Conservation (phyloP, 2,888 invertebrate genomes). For the Ganaspis brasiliensis region DNA sequence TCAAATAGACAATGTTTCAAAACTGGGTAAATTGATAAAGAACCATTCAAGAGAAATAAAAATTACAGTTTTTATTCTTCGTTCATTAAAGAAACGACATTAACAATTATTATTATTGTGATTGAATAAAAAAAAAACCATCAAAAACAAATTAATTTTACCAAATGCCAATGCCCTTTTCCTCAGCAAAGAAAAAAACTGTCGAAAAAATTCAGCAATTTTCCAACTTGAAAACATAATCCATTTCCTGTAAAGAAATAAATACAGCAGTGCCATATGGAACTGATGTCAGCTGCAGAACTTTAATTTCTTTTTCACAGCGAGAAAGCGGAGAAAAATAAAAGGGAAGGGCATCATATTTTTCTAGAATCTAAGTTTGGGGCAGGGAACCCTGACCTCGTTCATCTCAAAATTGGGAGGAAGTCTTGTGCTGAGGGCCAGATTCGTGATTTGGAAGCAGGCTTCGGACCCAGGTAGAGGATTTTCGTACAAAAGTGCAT, state of each 20-base stretch:
- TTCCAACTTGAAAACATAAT: not conserved
- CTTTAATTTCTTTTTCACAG: slow-evolving; percentile 20
- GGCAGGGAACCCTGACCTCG: slow-evolving; percentile 68
- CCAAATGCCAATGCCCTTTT: no score
- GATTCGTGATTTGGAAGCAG: slow-evolving; percentile 7
- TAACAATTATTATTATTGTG: no score
- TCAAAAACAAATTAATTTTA: no score
- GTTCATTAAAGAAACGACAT: no score
- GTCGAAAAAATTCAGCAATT: no score
- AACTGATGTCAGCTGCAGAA: slow-evolving; percentile 21
- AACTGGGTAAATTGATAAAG: no score
- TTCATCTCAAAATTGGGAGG: slow-evolving; percentile 64
- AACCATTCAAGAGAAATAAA: no score
- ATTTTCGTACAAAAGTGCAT: slow-evolving; percentile 48
- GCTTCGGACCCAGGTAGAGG: slow-evolving; percentile 53
- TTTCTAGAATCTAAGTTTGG: slow-evolving; percentile 14
- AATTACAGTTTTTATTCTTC: no score
- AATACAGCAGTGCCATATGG: slow-evolving; percentile 11
- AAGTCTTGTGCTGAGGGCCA: slow-evolving; percentile 51
- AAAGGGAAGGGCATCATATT: slow-evolving; percentile 24
- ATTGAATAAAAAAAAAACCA: no score
- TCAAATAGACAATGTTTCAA: no score
- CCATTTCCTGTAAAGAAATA: not conserved
- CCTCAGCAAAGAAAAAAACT: not conserved
- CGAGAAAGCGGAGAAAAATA: slow-evolving; percentile 24